Evolutionary conservation across 2,797 vertebrate genomes (phyloP).

Genomic region (Sebastes hubbsi): DNA sequence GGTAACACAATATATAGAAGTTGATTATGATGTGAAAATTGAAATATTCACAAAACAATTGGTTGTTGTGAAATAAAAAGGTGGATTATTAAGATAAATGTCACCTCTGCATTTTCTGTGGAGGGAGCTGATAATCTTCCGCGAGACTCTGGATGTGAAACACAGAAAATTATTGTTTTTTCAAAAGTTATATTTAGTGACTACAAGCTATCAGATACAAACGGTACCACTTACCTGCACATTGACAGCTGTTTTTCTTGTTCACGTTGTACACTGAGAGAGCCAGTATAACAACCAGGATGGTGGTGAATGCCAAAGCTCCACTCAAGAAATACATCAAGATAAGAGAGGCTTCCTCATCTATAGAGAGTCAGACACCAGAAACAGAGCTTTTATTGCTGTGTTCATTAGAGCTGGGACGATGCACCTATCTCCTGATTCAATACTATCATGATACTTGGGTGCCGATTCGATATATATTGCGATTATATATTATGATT

Average conservation of each 20-base stretch:
- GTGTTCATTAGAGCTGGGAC: too few species aligned
- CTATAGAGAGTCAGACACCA: not conserved
- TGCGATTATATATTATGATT: too few species aligned
- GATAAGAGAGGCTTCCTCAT: not conserved
- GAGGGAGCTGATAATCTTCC: not conserved
- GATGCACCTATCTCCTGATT: too few species aligned
- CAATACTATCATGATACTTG: too few species aligned
- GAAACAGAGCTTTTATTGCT: too few species aligned
- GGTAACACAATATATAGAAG: not conserved
- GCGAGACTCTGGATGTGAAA: not conserved
- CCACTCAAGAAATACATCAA: not conserved
- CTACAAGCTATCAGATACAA: not conserved
- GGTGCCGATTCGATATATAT: too few species aligned
- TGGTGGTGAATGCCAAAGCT: not conserved
- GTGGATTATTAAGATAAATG: not conserved
- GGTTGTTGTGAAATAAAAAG: too few species aligned
- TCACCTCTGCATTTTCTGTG: conserved; percentile 8
- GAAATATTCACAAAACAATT: too few species aligned
- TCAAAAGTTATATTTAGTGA: not conserved
- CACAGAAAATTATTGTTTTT: not conserved
- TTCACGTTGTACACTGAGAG: not conserved
- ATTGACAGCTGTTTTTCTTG: not conserved
- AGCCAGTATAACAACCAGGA: not conserved
- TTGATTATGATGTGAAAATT: not conserved
- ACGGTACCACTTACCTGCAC: not conserved